phyloP scores from a whole-genome alignment of 2,797 vertebrate genomes.

The Oceanodroma leucorhoa region DNA sequence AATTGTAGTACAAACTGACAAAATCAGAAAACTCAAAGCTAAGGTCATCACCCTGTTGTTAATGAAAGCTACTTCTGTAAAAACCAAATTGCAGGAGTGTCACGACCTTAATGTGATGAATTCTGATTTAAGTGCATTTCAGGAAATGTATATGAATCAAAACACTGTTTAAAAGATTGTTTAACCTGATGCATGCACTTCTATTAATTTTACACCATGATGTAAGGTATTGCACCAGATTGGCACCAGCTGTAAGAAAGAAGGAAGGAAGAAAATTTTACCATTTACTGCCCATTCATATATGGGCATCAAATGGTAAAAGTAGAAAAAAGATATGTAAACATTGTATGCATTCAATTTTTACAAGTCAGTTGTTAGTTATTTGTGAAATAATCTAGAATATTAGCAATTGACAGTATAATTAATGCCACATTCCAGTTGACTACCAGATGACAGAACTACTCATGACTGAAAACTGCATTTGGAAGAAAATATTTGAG shows the following conservation, averaged over 20 bases:
- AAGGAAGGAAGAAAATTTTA: not conserved
- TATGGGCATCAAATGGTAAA: not conserved
- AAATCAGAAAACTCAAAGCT: conserved; percentile 18
- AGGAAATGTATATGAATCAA: not conserved
- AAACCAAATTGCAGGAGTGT: not conserved
- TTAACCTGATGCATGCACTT: not conserved
- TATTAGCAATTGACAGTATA: not conserved
- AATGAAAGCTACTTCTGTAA: not conserved
- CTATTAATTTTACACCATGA: not conserved
- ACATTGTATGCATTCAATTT: not conserved
- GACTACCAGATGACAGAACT: not conserved
- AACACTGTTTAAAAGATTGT: not conserved
- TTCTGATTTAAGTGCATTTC: conserved; percentile 16
- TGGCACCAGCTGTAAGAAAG: not conserved
- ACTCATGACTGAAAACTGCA: not conserved
- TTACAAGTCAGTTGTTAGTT: not conserved
- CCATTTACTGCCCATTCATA: not conserved
- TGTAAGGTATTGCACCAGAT: not conserved
- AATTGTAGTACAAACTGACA: conserved; percentile 7
- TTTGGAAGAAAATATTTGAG: not conserved
- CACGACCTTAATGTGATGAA: not conserved
- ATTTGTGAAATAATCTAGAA: not conserved
- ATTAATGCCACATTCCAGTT: not conserved
- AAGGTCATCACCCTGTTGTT: not conserved
- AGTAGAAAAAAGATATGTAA: not conserved